Base-by-base conservation (phyloP, 2,888 invertebrate genomes). In the Chymomyza procnemis region DNA sequence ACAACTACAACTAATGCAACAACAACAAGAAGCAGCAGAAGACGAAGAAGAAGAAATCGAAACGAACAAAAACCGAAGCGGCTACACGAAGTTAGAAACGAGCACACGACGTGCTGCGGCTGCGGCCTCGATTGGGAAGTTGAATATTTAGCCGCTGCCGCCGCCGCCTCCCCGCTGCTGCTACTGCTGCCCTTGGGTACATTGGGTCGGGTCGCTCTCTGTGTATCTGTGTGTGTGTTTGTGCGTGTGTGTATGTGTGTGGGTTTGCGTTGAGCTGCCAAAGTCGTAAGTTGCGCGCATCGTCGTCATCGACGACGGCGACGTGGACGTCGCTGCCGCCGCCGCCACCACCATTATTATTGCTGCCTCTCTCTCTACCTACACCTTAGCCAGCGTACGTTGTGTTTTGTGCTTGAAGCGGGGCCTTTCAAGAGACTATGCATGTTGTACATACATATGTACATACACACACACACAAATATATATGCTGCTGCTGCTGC, bases 361-460 rank as follows among this genome's bases (percentile, higher is more conserved):
- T 60, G 18, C 34, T 50, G 59, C 56, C 68, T 52, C 59, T 54
- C 19, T 16, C 46, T 46, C 14, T 41, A 56, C 56, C 56, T 66
- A 57, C 54, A n/a, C n/a, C n/a, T 56, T 62, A 50, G 63, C 66
- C 34, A 41, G 6, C 9, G 19, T n/a, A 50, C 50, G 19, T 18
- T 61, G 61, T 47, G 52, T 41, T 61, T 57, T 67, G 34, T 34
- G n/a, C n/a, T 30, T 69, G 67, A 19, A 50, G 82, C 74, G 71
- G 74, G 79, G 80, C 87, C 80, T 84, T 34, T 48, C 85, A 81
- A 61, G 85, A 81, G 80, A 86, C 87, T 84, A 81, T 81, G 63
- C 74, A 69, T 79, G 72, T 84, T 50, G 6, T 56, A 6, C 30
- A 14, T 22, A 3, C 22, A 55, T 55, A 18, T 55, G 14, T 26